Base-by-base conservation (phyloP, 1,140 invertebrate species). In the Limonius californicus region DNA sequence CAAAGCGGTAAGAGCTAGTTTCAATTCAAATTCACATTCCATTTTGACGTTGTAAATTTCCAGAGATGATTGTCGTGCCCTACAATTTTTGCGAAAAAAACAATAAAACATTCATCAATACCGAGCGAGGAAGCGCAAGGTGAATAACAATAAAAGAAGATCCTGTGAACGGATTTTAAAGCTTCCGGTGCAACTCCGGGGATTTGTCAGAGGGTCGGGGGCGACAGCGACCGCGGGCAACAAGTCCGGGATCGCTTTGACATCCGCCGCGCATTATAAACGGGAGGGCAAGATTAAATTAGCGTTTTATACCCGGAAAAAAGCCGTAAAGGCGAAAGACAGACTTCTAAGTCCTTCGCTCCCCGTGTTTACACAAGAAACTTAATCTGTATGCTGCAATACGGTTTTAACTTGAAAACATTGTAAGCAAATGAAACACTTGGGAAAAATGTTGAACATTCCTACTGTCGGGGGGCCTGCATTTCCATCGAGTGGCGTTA, bases 221-320 rank as follows among this genome's bases (percentile, higher is more conserved):
- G 59, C 55, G 55, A 62, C 53, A 63, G 53, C 62, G 66, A 68
- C 66, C 65, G 66, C 68, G 55, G 68, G 71, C 69, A 72, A 72
- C 71, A 72, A 72, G 71, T 72, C 65, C 67, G 50, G 59, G 66
- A 65, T 61, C 61, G 61, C 69, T 72, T 70, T 72, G 71, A 72
- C 68, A 71, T 71, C 66, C 66, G 64, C 70, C 61, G 54, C 63
- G 61, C 63, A 72, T 71, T 71, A 72, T 71, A 72, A 71, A 65
- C 66, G 64, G 65, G 66, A 32, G 66, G 66, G 65, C 55, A 57
- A 68, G 68, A 71, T 71, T 72, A 69, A 72, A 72, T 71, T 72
- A 72, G 66, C 66, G 67, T 64, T 68, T 70, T 68, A 66, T 66
- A 63, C 57, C 65, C 56, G 53, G 61, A 62, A 68, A 64, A 50